phyloP scores from a whole-genome alignment of 1,140 invertebrate species.

The Ridgeia piscesae region DNA sequence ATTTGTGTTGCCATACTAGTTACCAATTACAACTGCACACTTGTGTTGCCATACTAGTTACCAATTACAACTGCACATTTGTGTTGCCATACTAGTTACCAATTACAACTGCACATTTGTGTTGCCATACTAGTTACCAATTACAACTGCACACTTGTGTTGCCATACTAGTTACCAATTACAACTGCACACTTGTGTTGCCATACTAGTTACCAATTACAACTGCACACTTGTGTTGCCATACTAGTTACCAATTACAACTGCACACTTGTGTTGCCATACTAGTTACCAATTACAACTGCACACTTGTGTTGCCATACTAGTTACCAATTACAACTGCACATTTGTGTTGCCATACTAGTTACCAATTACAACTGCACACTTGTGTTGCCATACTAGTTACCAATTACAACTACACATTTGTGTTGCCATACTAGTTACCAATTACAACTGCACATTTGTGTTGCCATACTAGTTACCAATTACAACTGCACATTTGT shows the following conservation, averaged over 20 bases:
- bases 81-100: too few species aligned
- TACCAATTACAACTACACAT: not conserved
- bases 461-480: not conserved
- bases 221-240: not conserved
- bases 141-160: not conserved
- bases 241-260: too few species aligned
- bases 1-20: not conserved
- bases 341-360: too few species aligned
- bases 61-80: not conserved
- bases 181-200: too few species aligned
- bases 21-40: not conserved
- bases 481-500: not conserved
- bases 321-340: too few species aligned
- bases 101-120: too few species aligned
- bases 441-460: too few species aligned
- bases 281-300: not conserved
- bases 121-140: not conserved
- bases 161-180: too few species aligned
- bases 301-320: not conserved
- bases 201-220: not conserved
- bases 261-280: too few species aligned
- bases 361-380: not conserved
- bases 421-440: too few species aligned
- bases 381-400: too few species aligned
- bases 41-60: too few species aligned